Percentiles rank a stretch among this genome's conserved stretches.
These are phyloP conservation scores for Setipinna tenuifilis DNA, from an alignment of 2,797 vertebrate species.

Conservation along the genomic window DNA sequence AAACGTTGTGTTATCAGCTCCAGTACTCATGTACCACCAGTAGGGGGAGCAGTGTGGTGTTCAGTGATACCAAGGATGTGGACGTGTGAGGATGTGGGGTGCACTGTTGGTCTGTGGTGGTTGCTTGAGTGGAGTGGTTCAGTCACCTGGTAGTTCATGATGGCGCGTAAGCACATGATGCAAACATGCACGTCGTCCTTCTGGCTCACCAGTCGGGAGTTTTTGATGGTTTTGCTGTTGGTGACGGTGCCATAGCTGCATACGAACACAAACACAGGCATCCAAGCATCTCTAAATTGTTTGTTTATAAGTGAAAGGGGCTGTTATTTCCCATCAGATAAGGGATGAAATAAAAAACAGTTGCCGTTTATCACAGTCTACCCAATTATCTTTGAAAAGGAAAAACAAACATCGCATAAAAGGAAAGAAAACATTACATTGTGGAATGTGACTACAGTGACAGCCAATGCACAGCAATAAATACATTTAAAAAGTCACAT, in stretches of 20 bases:
- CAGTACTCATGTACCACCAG: slow-evolving; percentile 28
- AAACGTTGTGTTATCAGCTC: background rate
- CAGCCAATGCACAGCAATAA: background rate
- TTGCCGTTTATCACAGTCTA: background rate
- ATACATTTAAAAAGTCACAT: background rate
- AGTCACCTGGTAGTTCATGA: slow-evolving; percentile 98
- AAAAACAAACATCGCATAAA: background rate
- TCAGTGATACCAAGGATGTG: background rate
- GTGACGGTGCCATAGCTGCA: slow-evolving; percentile 86
- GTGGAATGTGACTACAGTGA: too few relatives aligned
- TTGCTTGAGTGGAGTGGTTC: background rate
- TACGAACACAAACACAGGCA: slow-evolving; percentile 47
- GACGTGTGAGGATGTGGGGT: background rate
- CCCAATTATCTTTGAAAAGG: background rate
- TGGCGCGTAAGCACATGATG: slow-evolving; percentile 94
- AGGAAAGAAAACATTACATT: too few relatives aligned
- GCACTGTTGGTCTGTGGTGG: background rate
- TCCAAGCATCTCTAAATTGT: background rate
- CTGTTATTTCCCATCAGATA: background rate
- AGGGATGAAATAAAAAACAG: background rate
- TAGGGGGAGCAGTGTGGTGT: slow-evolving; percentile 36
- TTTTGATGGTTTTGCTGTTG: slow-evolving; percentile 91
- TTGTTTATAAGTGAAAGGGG: background rate
- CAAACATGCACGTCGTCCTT: slow-evolving; percentile 98
- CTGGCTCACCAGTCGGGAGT: slow-evolving; percentile 93